Conservation (phyloP, 23 tunicate genomes). For the Clavelina lepadiformis region DNA sequence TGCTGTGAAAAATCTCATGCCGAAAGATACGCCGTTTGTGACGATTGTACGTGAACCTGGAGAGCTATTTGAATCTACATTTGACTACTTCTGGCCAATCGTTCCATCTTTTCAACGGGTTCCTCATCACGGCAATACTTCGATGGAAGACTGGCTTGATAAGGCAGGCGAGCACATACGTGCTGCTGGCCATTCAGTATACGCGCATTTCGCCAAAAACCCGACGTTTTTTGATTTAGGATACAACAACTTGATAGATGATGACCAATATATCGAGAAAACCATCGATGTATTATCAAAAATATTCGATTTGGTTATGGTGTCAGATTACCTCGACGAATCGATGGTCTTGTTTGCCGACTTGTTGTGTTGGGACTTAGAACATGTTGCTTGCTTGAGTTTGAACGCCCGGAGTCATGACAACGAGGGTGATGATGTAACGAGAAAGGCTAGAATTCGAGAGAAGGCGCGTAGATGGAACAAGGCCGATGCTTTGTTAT, state of each 20-base stretch:
- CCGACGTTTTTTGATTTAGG: conserved; percentile 38
- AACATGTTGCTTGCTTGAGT: conserved; percentile 32
- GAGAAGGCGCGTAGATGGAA: conserved; percentile 38
- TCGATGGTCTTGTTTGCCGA: conserved; percentile 35
- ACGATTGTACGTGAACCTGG: conserved; percentile 64
- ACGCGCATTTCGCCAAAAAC: conserved; percentile 26
- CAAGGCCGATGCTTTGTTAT: conserved; percentile 34
- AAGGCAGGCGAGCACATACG: conserved; percentile 13
- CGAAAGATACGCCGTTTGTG: conserved; percentile 19
- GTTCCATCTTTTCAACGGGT: conserved; percentile 35
- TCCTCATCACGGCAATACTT: neutral
- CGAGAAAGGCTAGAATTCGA: conserved; percentile 16
- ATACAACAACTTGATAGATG: conserved; percentile 16
- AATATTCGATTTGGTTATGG: conserved; percentile 30
- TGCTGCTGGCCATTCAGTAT: neutral
- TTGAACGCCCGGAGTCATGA: conserved; percentile 13
- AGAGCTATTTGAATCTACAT: conserved; percentile 37
- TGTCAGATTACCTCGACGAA: conserved; percentile 32
- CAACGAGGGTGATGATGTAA: neutral
- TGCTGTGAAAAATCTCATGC: conserved; percentile 25
- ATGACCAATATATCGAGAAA: conserved; percentile 2
- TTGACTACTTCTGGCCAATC: conserved; percentile 36
- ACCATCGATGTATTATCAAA: conserved; percentile 12
- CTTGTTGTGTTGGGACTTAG: conserved; percentile 30
- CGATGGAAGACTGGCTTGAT: conserved; percentile 45